Evolutionary conservation across 2,888 invertebrate species (phyloP), one percentile per base, ranked within the genome.

Genomic region (Aporophyla lueneburgensis): DNA sequence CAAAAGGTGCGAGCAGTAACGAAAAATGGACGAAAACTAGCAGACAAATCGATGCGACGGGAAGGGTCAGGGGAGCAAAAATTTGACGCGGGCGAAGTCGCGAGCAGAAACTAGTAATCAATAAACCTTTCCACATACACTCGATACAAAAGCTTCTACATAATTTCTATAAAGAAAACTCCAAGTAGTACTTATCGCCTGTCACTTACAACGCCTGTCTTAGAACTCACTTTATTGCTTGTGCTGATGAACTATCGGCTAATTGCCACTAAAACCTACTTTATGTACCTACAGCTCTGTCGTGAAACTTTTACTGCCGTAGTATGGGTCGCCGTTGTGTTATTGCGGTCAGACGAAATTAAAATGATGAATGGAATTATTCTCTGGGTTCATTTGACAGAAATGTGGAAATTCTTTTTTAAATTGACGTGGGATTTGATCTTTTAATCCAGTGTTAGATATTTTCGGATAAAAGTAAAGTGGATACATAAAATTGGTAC

Each of bases 201-300:
- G 63, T 82, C 62, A 74, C 78, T 87, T 86, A 67, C 58, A 80
- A 76, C 81, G 61, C 53, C 43, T 49, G 59, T 74, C 76, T 69
- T 27, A 61, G 54, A 70, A 73, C 73, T n/a, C n/a, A 70, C 74
- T 89, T 90, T 89, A 91, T 87, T 81, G 77, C 84, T 74, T 66
- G 69, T 76, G 68, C 85, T 88, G 89, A 90, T 89, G 87, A 90
- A 87, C 86, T 89, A 86, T 87, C 84, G 80, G 78, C 87, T 89
- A 87, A 91, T 90, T 90, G 87, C 88, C 63, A 81, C 81, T 86
- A 81, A 86, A 84, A 79, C 75, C 40, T 61, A 81, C 74, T 87
- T 86, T 86, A 86, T 84, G 81, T 76, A 70, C 51, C 56, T 46
- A 33, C 65, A 67, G 51, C 53, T 54, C 68, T 54, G 74, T 81